Conservation (phyloP, 2,797 vertebrate species). For the Taeniopygia guttata region DNA sequence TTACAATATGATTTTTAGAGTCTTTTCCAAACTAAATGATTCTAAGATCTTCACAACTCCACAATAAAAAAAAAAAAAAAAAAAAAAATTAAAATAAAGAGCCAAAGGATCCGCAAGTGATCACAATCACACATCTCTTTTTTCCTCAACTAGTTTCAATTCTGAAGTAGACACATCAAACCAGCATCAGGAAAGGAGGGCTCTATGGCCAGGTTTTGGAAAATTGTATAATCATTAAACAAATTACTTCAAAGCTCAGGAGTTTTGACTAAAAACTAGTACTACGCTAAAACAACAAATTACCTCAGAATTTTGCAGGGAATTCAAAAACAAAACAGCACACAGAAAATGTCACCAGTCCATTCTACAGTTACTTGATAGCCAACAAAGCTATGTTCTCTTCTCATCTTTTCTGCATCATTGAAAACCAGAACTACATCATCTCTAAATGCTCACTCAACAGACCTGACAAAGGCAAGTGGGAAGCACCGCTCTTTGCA, state of each 20-base stretch:
- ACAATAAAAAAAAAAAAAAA: not conserved
- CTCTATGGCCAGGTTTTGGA: not conserved
- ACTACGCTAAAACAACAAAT: not conserved
- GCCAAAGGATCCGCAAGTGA: not conserved
- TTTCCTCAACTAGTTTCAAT: not conserved
- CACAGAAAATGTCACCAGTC: not conserved
- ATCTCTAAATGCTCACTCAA: not conserved
- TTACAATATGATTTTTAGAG: not conserved
- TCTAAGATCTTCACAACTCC: not conserved
- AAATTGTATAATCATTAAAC: not conserved
- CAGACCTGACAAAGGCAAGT: not conserved
- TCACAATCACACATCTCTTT: not conserved
- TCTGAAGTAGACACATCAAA: not conserved
- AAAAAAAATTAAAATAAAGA: not conserved
- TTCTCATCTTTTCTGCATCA: not conserved
- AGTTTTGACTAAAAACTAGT: not conserved
- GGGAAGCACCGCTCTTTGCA: not conserved
- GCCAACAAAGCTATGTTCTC: not conserved
- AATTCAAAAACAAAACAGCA: not conserved
- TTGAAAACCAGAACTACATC: not conserved
- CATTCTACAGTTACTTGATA: not conserved
- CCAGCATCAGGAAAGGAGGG: not conserved
- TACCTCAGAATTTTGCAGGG: not conserved
- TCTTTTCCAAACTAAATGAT: not conserved
- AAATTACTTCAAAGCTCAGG: not conserved